These are phyloP conservation scores for Sebastes oblongus DNA, from an alignment of 2,797 vertebrate species.

Conservation along the genomic window DNA sequence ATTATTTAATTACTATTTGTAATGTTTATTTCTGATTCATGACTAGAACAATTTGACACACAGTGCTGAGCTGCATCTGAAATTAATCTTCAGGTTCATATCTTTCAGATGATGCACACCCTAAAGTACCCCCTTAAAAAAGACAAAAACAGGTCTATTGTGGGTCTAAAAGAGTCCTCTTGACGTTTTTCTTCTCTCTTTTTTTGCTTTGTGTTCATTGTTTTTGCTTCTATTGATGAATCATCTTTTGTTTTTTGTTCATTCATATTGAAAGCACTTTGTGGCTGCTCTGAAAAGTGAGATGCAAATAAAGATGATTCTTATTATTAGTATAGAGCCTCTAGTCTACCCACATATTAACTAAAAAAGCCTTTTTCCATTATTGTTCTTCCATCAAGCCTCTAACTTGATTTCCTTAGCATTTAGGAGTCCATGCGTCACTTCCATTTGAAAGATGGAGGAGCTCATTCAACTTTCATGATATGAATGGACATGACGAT, in stretches of 20 bases:
- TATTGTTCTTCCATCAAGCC: neutral
- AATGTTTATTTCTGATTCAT: too few relatives aligned
- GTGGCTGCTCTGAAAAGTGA: neutral
- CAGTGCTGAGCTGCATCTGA: too few relatives aligned
- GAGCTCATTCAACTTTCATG: neutral
- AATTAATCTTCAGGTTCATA: too few relatives aligned
- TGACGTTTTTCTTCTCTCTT: too few relatives aligned
- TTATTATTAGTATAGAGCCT: neutral
- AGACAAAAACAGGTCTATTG: too few relatives aligned
- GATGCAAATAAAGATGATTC: slow-evolving; percentile 1
- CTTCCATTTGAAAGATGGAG: neutral
- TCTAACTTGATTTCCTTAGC: neutral
- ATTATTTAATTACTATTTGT: too few relatives aligned
- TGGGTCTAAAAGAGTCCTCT: too few relatives aligned
- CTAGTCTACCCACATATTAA: neutral
- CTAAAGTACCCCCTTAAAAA: too few relatives aligned
- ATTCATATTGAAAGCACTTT: neutral
- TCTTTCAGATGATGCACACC: too few relatives aligned
- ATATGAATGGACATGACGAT: neutral
- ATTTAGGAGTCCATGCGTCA: neutral
- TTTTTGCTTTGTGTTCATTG: neutral
- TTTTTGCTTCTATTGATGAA: neutral
- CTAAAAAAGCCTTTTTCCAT: neutral
- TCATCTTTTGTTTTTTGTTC: neutral
- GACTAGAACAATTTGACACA: neutral